Base-by-base conservation (phyloP, 2,888 invertebrate genomes). In the Himalopsyche kuldschensis region DNA sequence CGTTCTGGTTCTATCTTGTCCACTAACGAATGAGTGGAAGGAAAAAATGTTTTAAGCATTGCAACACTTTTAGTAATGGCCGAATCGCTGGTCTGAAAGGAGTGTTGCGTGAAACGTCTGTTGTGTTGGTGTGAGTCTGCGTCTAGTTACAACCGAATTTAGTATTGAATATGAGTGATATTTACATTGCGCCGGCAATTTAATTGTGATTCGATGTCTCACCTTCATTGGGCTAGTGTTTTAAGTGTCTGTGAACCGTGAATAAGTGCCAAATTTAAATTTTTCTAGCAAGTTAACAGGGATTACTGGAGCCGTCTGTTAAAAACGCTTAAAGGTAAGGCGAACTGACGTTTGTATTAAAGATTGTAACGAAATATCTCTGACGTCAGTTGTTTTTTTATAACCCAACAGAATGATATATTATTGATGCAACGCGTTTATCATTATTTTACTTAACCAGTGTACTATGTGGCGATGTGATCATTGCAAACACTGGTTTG, bases 21-120 rank as follows among this genome's bases (percentile, higher is more conserved):
- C 41, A 15, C 5, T 5, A 8, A 35, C 41, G 15, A 69, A 69
- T 15, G 11, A 10, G 20, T 69, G 24, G 3, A 41, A 24, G 55
- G 55, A 55, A 55, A 48, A 55, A 55, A 35, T 32, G 17, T 77
- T 35, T 41, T 4, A 31, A n/a, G 4, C 20, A 20, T 79, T 79
- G 82, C 78, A 82, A 82, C 82, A 82, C 47, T 82, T 79, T 75
- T 31, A 82, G 82, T 82, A 82, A 82, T 82, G 82, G 82, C 82
- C 82, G 82, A 82, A 69, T 82, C 75, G 82, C 63, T 78, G 78
- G 77, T 32, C 41, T 77, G 77, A 75, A 27, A 24, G 32, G 75
- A 55, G 15, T 41, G 78, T 82, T 20, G 75, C 32, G 82, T 31
- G 63, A 27, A 55, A 63, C 30, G 81, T 69, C 41, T 79, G 79